These are phyloP conservation scores for Empidonax alnorum DNA, from an alignment of 2,113 vertebrate genomes.

Conservation along the genomic window DNA sequence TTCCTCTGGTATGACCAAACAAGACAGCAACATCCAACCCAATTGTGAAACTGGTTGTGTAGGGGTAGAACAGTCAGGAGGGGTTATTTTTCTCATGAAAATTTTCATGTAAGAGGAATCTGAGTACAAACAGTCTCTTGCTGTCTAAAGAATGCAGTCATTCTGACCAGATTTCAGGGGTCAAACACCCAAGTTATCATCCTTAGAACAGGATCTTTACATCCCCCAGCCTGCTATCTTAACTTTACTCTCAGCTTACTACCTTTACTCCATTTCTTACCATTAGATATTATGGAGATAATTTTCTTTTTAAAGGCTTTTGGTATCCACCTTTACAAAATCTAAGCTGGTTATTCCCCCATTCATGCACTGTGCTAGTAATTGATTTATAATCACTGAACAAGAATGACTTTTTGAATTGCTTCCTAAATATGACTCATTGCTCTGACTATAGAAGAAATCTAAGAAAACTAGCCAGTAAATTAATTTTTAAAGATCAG, in stretches of 20 bases:
- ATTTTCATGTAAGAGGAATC: not conserved
- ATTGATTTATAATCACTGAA: not conserved
- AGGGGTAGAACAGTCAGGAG: not conserved
- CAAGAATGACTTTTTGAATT: not conserved
- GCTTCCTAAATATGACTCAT: not conserved
- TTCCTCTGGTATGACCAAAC: not conserved
- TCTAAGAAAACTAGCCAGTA: not conserved
- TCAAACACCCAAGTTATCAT: not conserved
- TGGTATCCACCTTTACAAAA: not conserved
- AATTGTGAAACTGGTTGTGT: fast-evolving
- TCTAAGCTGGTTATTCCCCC: not conserved
- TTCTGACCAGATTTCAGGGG: not conserved
- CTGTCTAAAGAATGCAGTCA: not conserved
- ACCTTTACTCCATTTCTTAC: not conserved
- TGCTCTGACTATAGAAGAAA: not conserved
- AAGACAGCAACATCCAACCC: not conserved
- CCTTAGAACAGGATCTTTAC: not conserved
- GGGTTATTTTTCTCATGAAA: not conserved
- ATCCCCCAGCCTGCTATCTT: not conserved
- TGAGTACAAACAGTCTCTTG: not conserved
- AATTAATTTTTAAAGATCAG: not conserved
- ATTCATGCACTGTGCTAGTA: not conserved
- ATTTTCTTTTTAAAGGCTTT: not conserved
- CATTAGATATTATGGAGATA: not conserved
- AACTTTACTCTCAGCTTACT: not conserved